Percentiles rank a stretch among this genome's conserved stretches.
Evolutionary conservation across 2,113 vertebrate species (phyloP).

Genomic region (Trachemys scripta): DNA sequence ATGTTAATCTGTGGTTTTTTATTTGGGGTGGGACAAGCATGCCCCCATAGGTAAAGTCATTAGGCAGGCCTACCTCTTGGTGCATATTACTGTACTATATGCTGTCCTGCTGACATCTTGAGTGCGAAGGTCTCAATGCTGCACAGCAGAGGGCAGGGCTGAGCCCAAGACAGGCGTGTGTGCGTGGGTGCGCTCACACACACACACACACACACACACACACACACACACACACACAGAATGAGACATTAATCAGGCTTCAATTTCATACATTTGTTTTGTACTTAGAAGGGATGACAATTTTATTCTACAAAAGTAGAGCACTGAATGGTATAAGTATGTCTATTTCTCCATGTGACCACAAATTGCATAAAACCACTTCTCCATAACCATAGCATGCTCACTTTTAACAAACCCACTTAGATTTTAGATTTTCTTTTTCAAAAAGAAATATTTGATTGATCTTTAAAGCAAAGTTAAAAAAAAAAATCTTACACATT

Average conservation of each 20-base stretch:
- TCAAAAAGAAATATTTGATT: not conserved
- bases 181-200: fast-evolving
- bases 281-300: not conserved
- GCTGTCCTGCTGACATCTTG: not conserved
- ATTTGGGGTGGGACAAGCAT: not conserved
- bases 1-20: not conserved
- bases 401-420: not conserved
- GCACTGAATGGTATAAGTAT: not conserved
- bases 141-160: not conserved
- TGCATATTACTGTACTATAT: not conserved
- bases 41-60: not conserved
- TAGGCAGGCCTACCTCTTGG: not conserved
- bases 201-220: not conserved
- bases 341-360: not conserved
- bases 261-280: not conserved
- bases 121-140: not conserved
- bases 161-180: not conserved
- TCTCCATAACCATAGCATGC: not conserved
- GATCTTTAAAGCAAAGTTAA: not conserved
- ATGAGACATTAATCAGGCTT: not conserved
- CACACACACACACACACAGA: not conserved
- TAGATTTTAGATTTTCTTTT: not conserved
- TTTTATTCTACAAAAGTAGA: not conserved
- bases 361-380: not conserved
- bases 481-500: not conserved